These are phyloP conservation scores for Gallirallus australis DNA, from an alignment of 2,797 vertebrate species.

Conservation along the genomic window DNA sequence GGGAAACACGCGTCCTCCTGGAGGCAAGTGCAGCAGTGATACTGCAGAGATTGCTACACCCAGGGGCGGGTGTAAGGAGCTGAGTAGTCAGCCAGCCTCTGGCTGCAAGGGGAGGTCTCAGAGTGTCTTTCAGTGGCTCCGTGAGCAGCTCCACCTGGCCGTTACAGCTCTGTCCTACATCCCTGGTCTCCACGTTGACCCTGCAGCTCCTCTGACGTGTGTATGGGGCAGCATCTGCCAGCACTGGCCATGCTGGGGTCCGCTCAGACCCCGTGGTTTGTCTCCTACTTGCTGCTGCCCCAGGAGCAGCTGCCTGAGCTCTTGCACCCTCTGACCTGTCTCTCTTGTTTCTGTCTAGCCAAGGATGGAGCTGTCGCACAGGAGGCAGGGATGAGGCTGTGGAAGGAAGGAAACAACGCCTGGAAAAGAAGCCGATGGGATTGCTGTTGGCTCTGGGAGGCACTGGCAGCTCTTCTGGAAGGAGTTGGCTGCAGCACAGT, in stretches of 20 bases:
- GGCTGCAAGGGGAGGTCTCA: background rate
- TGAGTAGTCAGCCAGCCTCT: background rate
- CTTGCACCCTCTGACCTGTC: background rate
- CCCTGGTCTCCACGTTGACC: rapidly evolving
- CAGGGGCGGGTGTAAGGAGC: rapidly evolving
- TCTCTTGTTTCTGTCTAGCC: background rate
- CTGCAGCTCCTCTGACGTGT: background rate
- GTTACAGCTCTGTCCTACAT: too few relatives aligned
- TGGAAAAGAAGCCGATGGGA: background rate
- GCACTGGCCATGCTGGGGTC: rapidly evolving
- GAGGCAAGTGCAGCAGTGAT: rapidly evolving
- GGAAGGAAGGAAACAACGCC: background rate
- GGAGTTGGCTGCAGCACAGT: background rate
- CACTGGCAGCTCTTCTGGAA: background rate
- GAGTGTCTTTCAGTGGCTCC: background rate
- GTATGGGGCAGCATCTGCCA: background rate
- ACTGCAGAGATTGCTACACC: background rate
- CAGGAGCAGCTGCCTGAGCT: background rate
- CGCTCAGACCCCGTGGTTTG: rapidly evolving
- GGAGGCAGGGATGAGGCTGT: background rate
- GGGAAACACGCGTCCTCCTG: background rate
- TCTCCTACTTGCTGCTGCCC: rapidly evolving
- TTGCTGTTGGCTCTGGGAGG: rapidly evolving
- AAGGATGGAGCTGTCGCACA: rapidly evolving
- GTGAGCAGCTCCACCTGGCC: background rate